phyloP scores from a whole-genome alignment of 1,140 invertebrate genomes.

The Drosophila paulistorum region DNA sequence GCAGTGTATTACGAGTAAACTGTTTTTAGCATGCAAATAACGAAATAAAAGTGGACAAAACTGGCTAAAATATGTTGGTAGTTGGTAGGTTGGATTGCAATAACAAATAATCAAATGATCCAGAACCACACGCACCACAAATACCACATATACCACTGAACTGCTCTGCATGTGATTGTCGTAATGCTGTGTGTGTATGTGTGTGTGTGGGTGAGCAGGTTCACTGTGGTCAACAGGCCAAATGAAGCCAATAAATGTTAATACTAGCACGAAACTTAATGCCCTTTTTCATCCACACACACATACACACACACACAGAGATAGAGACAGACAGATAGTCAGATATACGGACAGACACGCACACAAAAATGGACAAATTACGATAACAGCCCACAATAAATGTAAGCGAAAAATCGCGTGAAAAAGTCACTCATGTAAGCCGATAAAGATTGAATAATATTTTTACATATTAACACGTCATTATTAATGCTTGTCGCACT shows the following conservation, averaged over 20 bases:
- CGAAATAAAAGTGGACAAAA: constrained; percentile 11
- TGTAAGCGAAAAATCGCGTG: constrained; percentile 22
- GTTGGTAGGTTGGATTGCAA: neutral
- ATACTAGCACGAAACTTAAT: constrained; percentile 38
- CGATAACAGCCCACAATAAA: constrained; percentile 5
- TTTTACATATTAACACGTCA: constrained; percentile 59
- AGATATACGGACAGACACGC: neutral
- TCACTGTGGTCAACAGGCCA: constrained; percentile 40
- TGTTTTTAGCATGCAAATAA: constrained; percentile 52
- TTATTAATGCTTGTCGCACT: constrained; percentile 58
- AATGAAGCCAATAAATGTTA: constrained; percentile 68
- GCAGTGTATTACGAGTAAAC: constrained; percentile 61
- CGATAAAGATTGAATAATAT: constrained; percentile 66
- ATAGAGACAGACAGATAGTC: too few relatives aligned
- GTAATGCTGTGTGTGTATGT: constrained; percentile 26
- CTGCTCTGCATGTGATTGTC: constrained; percentile 27
- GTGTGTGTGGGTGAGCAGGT: constrained; percentile 15
- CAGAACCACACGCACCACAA: constrained; percentile 49
- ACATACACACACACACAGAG: neutral
- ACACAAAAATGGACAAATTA: constrained; percentile 9
- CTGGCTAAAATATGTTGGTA: neutral
- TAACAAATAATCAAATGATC: constrained; percentile 41
- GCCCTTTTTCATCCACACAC: neutral
- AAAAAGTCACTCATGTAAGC: constrained; percentile 46
- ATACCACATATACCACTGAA: constrained; percentile 38